A percentile compares a stretch with the other conserved stretches of the same genome.
phyloP scores from a whole-genome alignment of 30 jellyfish, hydroid and myxozoan species.

The Aurelia sp. region DNA sequence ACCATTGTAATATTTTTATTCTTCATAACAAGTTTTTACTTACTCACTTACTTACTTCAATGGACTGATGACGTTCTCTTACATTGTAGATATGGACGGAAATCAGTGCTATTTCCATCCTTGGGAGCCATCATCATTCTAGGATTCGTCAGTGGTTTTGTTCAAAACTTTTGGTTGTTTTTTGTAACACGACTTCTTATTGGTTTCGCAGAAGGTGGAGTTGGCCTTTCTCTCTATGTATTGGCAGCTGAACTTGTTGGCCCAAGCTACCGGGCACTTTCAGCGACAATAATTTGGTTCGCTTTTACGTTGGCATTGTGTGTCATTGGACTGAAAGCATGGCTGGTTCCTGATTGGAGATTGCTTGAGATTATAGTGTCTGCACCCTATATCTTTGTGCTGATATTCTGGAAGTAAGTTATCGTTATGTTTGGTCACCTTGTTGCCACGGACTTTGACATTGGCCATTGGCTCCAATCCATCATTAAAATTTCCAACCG shows the following conservation, averaged over 20 bases:
- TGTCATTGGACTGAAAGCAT: constrained; percentile 86
- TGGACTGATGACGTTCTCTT: no score
- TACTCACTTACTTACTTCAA: no score
- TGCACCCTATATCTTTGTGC: constrained; percentile 78
- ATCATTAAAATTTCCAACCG: no score
- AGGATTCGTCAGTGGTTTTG: constrained; percentile 85
- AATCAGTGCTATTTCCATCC: constrained; percentile 87
- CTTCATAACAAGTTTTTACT: no score
- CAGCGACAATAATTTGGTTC: constrained; percentile 92
- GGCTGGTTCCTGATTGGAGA: constrained; percentile 94
- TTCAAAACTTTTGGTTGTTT: constrained; percentile 80
- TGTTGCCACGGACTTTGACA: no score
- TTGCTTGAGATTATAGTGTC: constrained; percentile 72
- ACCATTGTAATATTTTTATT: no score
- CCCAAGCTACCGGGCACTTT: constrained; percentile 80
- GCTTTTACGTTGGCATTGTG: constrained; percentile 87
- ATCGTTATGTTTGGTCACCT: no score
- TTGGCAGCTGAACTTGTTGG: constrained; percentile 97
- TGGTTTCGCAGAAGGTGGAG: constrained; percentile 98
- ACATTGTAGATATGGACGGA: constrained; percentile 86
- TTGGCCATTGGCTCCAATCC: no score
- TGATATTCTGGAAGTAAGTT: constrained; percentile 84
- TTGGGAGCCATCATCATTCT: constrained; percentile 60
- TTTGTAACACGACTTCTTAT: constrained; percentile 69
- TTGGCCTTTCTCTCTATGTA: constrained; percentile 87